Percentiles rank a stretch among this genome's conserved stretches.
phyloP scores from a whole-genome alignment of 2,113 vertebrate species.

The Lanius ludovicianus region DNA sequence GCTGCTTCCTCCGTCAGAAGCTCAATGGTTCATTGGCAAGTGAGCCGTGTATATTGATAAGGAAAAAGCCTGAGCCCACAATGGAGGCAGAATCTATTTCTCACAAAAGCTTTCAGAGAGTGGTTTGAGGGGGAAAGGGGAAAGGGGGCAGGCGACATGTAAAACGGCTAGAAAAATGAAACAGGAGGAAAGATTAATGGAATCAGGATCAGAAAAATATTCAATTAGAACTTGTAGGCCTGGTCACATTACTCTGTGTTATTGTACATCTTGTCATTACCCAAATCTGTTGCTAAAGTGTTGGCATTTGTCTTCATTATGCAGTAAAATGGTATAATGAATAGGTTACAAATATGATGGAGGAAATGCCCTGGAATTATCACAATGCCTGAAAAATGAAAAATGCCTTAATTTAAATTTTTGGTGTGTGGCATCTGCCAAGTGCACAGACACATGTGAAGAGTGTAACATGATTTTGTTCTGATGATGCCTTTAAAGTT shows the following conservation, averaged over 20 bases:
- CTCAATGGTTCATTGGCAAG: conserved; percentile 56
- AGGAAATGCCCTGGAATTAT: conserved; percentile 57
- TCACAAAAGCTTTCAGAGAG: conserved; percentile 36
- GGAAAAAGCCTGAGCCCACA: conserved; percentile 39
- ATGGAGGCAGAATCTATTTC: conserved; percentile 49
- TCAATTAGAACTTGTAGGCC: conserved; percentile 73
- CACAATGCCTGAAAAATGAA: conserved; percentile 42
- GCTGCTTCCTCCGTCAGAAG: conserved; percentile 41
- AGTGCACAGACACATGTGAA: conserved; percentile 8
- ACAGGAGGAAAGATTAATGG: conserved; percentile 71
- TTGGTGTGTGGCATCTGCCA: conserved; percentile 30
- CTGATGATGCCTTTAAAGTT: conserved; percentile 21
- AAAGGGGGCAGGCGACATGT: background rate
- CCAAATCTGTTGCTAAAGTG: conserved; percentile 76
- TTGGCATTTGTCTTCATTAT: conserved; percentile 78
- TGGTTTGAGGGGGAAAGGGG: background rate
- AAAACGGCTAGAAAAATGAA: conserved; percentile 40
- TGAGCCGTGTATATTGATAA: conserved; percentile 44
- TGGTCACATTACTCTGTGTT: conserved; percentile 73
- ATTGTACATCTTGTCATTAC: conserved; percentile 73
- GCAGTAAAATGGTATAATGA: conserved; percentile 67
- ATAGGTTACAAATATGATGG: conserved; percentile 67
- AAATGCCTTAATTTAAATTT: conserved; percentile 48
- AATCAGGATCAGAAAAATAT: conserved; percentile 67
- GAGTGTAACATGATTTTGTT: conserved; percentile 7